phyloP scores from a whole-genome alignment of 2,113 vertebrate genomes.

The Leucosticte australis region DNA sequence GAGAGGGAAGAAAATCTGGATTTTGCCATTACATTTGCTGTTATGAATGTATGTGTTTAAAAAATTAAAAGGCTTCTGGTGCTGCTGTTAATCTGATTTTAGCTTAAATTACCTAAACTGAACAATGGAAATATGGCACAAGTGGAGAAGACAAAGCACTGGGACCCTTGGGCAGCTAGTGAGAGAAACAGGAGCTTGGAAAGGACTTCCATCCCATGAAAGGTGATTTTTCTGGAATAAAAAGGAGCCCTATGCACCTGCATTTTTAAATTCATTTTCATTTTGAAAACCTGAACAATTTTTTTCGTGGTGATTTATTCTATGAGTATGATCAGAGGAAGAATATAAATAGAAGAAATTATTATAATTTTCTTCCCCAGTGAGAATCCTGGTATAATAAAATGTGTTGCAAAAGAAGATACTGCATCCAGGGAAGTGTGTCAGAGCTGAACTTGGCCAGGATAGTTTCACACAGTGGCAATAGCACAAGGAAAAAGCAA shows the following conservation, averaged over 20 bases:
- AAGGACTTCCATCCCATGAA: not conserved
- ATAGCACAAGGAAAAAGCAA: not conserved
- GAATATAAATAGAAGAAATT: not conserved
- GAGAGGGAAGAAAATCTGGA: not conserved
- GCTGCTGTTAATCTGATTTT: not conserved
- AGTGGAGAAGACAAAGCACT: not conserved
- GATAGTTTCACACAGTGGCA: not conserved
- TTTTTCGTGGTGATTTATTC: not conserved
- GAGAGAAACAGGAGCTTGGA: not conserved
- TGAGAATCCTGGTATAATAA: not conserved
- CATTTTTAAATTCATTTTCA: not conserved
- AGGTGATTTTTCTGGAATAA: not conserved
- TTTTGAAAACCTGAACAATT: not conserved
- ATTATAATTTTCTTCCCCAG: accelerated
- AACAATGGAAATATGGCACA: not conserved
- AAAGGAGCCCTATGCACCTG: not conserved
- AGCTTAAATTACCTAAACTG: not conserved
- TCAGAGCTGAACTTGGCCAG: not conserved
- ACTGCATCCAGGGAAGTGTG: not conserved
- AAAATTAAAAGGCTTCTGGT: not conserved
- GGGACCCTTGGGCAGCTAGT: accelerated
- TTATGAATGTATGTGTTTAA: not conserved
- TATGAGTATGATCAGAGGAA: not conserved
- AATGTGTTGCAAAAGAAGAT: not conserved
- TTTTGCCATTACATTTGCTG: not conserved